Base-by-base conservation (phyloP, 2,888 invertebrate species). In the Peribatodes rhomboidaria region DNA sequence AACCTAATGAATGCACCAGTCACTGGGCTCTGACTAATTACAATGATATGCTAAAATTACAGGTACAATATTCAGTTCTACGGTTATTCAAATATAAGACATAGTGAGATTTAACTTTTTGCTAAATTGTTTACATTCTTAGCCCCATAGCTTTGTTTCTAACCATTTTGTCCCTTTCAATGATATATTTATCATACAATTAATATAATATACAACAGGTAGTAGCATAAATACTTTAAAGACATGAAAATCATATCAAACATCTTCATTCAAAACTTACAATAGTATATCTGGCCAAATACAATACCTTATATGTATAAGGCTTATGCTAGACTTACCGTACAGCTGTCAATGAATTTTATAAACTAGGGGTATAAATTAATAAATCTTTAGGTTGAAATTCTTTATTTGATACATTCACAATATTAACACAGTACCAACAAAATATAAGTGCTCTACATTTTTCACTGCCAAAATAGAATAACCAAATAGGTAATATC, bases 131-230 rank as follows among this genome's bases (percentile, higher is more conserved):
- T 50, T 41, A 33, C 52, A 16, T 44, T 13, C n/a, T 9, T 42
- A 59, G 11, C 14, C 16, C 20, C 50, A 14, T 39, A 35, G 18
- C 27, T 44, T 0, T 20, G 6, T 44, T 55, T 37, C 22, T 67
- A 63, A 71, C 61, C 61, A 61, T 65, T 55, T 64, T 69, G 74
- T 69, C 68, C 65, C 71, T 62, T 65, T 75, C 72, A 59, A 31
- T 74, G 61, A 82, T 78, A 72, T 69, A 81, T 20, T 79, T 82
- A 80, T 76, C 78, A 81, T 82, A 79, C 57, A 79, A 80, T 79
- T 73, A 81, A 77, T 80, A 78, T 78, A 79, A 56, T 61, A 69
- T 64, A 68, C 61, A 59, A 50, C 58, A 74, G 57, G 71, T 65
- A 61, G 72, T 27, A 20, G 53, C 16, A 27, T 73, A 76, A 69